A percentile compares a stretch with the other conserved stretches of the same genome.
phyloP scores from a whole-genome alignment of 2,113 vertebrate genomes.

The Tricholaema leucomelas region DNA sequence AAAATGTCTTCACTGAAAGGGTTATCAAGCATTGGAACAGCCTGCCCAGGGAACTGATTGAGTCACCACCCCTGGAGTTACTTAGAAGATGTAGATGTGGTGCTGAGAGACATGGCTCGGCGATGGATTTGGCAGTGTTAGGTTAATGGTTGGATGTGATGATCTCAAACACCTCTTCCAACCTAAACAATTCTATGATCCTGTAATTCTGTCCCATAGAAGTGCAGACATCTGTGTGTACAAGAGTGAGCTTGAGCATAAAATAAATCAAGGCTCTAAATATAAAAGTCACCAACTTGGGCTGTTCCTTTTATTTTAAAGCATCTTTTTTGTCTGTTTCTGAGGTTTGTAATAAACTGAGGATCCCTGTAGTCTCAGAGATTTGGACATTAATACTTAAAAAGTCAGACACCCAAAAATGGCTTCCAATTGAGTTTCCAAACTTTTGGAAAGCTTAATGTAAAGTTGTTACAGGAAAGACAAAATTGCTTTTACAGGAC shows the following conservation, averaged over 20 bases:
- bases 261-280: neutral
- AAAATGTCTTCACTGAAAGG: too few relatives aligned
- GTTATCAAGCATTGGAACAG: too few relatives aligned
- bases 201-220: neutral
- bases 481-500: neutral
- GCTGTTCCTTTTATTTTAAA: neutral
- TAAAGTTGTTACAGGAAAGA: neutral
- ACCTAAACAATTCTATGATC: too few relatives aligned
- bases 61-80: too few relatives aligned
- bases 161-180: too few relatives aligned
- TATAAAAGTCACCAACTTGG: neutral
- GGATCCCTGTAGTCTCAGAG: neutral
- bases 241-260: neutral
- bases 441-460: neutral
- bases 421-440: neutral
- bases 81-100: too few relatives aligned
- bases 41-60: too few relatives aligned
- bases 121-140: too few relatives aligned
- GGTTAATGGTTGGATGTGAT: too few relatives aligned
- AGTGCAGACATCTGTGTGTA: neutral
- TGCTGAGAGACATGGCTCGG: too few relatives aligned
- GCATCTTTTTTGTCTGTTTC: neutral
- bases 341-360: neutral
- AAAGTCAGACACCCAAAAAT: neutral
- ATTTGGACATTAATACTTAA: neutral